Evolutionary conservation across 2,888 invertebrate genomes (phyloP).

Genomic region (Dynastes grantii): DNA sequence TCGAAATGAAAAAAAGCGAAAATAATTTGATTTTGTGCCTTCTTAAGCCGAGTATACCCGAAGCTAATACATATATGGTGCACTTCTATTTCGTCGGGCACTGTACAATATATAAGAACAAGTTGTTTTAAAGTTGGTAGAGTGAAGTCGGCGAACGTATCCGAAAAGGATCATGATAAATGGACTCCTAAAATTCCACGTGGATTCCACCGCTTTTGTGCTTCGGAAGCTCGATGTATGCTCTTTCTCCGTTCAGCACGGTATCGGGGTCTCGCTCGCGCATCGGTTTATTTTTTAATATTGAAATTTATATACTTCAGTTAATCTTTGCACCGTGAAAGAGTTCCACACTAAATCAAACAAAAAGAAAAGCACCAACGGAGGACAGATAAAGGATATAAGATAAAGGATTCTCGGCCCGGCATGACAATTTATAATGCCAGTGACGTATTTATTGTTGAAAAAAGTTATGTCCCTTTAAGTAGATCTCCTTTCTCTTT

Average conservation of each 20-base stretch:
- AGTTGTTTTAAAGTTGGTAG: conserved; percentile 41
- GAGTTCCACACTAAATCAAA: conserved; percentile 51
- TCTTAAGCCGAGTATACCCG: too few relatives aligned
- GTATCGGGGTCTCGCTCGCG: conserved; percentile 32
- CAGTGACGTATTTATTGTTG: conserved; percentile 52
- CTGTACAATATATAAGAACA: conserved; percentile 33
- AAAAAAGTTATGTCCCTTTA: conserved; percentile 50
- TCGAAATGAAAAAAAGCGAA: too few relatives aligned
- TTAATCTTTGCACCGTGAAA: conserved; percentile 51
- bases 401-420: conserved; percentile 45
- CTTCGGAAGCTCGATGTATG: conserved; percentile 61
- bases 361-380: conserved; percentile 44
- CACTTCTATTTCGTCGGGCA: background rate
- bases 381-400: conserved; percentile 47
- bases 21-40: too few relatives aligned
- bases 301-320: conserved; percentile 53
- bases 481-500: conserved; percentile 46
- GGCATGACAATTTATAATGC: conserved; percentile 50
- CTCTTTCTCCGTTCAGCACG: conserved; percentile 13
- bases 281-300: conserved; percentile 53
- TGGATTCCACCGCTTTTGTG: conserved; percentile 67
- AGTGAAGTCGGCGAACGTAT: conserved; percentile 48
- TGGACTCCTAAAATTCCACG: conserved; percentile 68
- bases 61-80: too few relatives aligned
- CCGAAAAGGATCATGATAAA: conserved; percentile 67